These are phyloP conservation scores for Ibycter americanus DNA, from an alignment of 2,797 vertebrate genomes.

Conservation along the genomic window DNA sequence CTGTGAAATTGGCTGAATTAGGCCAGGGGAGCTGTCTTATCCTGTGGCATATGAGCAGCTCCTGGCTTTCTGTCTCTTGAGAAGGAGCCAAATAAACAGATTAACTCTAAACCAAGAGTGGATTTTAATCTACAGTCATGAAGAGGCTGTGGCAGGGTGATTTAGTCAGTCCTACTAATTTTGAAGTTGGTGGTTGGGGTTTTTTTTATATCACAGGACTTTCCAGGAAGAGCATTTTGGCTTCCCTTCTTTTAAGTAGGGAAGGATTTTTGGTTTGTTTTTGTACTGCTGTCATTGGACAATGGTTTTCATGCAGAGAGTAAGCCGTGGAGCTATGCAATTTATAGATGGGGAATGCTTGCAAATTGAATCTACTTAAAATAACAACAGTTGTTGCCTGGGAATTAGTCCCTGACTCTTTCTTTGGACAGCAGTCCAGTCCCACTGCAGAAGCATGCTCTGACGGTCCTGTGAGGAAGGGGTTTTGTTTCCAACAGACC, in stretches of 20 bases:
- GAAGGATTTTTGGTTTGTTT: not conserved
- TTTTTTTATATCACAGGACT: not conserved
- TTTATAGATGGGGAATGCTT: not conserved
- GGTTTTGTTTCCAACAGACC: not conserved
- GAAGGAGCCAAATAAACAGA: constrained; percentile 44
- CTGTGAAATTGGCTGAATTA: not conserved
- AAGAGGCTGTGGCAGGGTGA: not conserved
- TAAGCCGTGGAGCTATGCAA: not conserved
- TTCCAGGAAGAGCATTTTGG: constrained; percentile 27
- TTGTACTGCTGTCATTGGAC: not conserved
- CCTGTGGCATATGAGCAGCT: not conserved
- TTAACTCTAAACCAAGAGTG: not conserved
- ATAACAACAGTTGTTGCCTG: not conserved
- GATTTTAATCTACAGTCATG: not conserved
- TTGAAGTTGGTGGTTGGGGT: not conserved
- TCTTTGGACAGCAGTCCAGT: not conserved
- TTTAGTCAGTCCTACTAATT: not conserved
- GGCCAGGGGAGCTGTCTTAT: constrained; percentile 14
- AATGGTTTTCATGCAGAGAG: not conserved
- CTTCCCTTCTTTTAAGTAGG: not conserved
- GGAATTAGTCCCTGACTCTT: not conserved
- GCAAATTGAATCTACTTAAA: not conserved
- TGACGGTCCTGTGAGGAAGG: not conserved
- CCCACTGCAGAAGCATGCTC: not conserved
- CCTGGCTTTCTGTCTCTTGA: constrained; percentile 25